Evolutionary conservation across 1,140 invertebrate genomes (phyloP), one percentile per base, ranked within the genome.

Genomic region (Dryas iulia): DNA sequence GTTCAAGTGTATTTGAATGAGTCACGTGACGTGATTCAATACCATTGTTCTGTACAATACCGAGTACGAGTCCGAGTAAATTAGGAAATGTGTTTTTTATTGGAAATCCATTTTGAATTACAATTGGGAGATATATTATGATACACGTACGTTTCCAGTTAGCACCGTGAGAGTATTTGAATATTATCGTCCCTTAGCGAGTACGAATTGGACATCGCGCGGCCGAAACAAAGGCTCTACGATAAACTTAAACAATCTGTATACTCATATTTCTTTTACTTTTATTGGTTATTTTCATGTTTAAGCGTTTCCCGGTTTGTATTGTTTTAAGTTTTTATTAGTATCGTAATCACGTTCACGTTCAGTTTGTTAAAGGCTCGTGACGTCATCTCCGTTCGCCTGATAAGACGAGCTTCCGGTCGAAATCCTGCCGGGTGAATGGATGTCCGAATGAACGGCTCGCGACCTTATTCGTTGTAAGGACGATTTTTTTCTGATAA

Each of bases 11-110:
- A 85, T 84, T 85, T 79, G 81, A 86, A 87, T 89, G 85, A 89
- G 82, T 87, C 87, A 89, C 82, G 80, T 83, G 73, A 84, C 73
- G 67, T 86, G 87, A 89, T 72, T 87, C 84, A 87, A 81, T 77
- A 72, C 79, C 79, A 89, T 89, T 89, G 87, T 89, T 87, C 83
- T 74, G 75, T 74, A 83, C 84, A 84, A 86, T 86, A 78, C 83
- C 72, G 66, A 74, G 76, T 79, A 78, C 76, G 72, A 71, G 71
- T 74, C 76, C 71, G 71, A 82, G 84, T 90, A 87, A 87, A 88
- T 90, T 90, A 87, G 87, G 87, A 87, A 88, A 90, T 87, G 87
- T 85, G 78, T 84, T 88, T 90, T 90, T 90, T 90, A 90, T 90
- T 88, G 81, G 79, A 83, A 86, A 88, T 77, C 76, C 81, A 80